Evolutionary conservation across 2,113 vertebrate species (phyloP), one percentile per base, ranked within the genome.

Genomic region (Silurus glanis): DNA sequence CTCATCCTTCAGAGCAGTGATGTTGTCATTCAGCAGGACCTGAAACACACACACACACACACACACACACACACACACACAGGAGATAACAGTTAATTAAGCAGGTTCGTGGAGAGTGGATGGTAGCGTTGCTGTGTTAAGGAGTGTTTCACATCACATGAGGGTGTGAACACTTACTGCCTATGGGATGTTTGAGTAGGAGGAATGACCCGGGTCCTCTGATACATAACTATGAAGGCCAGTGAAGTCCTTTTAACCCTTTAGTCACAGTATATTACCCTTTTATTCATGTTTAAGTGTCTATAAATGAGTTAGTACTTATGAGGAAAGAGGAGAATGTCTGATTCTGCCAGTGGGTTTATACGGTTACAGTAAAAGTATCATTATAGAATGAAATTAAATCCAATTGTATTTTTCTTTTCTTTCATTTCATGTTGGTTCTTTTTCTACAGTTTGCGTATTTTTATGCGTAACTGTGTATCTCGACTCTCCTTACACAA

Each of bases 11-110:
- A 95, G 90, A 2, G 5, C 14, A 10, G 87, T 92, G 84, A 94
- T 91, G 92, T 94, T 95, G 23, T 6, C 19, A 0, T 53, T 83
- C 87, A 95, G 90, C 56, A 89, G 7, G 0, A 23, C 89, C 94
- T 95, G 91, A 23, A 78, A 90, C 51, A 37, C 69, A 91, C 21
- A 64, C 62, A 55, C 17, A 49, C 85, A n/a, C 59, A 81, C 16
- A 23, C 37, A 80, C n/a, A 85, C 53, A 81, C 23, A 71, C 51
- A 67, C 5, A 71, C 51, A 67, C 37, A 37, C 37, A 37, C 37
- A 37, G 2, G 19, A 66, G 49, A 45, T 79, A 10, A 9, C 51
- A 72, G 69, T 25, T 21, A 55, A 72, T 55, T 74, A 64, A 83
- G 9, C 13, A 14, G 28, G 64, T 61, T 25, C 2, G 14, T 49